These are phyloP conservation scores for Amitus sp. DNA, from an alignment of 2,888 invertebrate species.

Conservation along the genomic window DNA sequence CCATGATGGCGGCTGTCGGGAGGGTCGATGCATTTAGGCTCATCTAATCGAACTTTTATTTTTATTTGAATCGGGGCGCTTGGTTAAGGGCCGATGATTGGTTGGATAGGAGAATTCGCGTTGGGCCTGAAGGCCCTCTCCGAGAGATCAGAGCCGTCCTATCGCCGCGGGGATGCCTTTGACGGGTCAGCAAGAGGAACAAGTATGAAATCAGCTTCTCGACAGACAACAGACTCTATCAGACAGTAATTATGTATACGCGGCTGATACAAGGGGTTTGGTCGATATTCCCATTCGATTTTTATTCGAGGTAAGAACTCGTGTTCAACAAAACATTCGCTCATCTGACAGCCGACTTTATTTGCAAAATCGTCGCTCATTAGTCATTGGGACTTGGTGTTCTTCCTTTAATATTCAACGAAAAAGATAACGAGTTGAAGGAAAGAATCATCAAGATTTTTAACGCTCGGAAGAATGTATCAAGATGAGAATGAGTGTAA, in stretches of 20 bases:
- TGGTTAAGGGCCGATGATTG: conserved; percentile 60
- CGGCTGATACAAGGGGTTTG: conserved; percentile 58
- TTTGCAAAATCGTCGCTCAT: too few species aligned
- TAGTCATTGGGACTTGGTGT: background rate
- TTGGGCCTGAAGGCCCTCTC: conserved; percentile 60
- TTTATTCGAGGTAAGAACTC: conserved; percentile 56
- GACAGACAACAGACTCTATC: conserved; percentile 65
- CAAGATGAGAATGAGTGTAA: background rate
- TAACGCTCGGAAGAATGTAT: background rate
- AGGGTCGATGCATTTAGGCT: conserved; percentile 51
- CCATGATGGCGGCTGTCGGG: conserved; percentile 55
- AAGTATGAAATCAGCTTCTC: conserved; percentile 63
- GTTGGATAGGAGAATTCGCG: conserved; percentile 54
- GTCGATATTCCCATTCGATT: conserved; percentile 59
- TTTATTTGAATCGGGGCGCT: conserved; percentile 45
- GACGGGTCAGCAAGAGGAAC: conserved; percentile 62
- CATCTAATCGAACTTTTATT: conserved; percentile 50
- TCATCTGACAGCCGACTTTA: background rate
- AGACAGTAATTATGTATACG: conserved; percentile 65
- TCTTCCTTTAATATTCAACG: background rate
- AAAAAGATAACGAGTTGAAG: background rate
- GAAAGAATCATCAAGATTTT: too few species aligned
- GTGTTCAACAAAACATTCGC: background rate
- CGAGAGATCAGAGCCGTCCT: conserved; percentile 60
- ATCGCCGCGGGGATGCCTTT: conserved; percentile 62